A percentile compares a stretch with the other conserved stretches of the same genome.
Conservation (phyloP, 2,888 invertebrate genomes). For the Drosophila silvestris region DNA sequence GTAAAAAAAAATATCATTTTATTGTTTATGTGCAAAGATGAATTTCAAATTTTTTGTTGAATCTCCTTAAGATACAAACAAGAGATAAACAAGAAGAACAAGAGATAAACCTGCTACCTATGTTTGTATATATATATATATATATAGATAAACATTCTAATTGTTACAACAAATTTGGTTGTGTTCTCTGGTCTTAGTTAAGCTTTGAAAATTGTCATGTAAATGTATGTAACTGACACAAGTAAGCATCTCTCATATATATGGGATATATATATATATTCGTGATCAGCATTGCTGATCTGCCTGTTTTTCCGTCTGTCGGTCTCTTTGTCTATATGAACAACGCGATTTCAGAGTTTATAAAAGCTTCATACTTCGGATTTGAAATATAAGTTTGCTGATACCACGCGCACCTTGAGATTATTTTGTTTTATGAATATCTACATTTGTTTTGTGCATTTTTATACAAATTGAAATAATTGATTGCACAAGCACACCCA, state of each 20-base stretch:
- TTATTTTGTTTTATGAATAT: neutral
- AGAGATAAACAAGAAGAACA: neutral
- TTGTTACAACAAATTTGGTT: neutral
- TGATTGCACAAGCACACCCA: neutral
- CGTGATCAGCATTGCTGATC: neutral
- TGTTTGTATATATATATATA: neutral
- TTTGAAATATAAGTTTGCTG: neutral
- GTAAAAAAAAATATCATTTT: neutral
- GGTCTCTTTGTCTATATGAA: neutral
- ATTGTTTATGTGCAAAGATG: conserved; percentile 8
- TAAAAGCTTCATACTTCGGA: neutral
- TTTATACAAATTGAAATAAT: neutral
- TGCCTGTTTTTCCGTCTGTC: neutral
- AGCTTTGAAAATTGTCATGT: neutral
- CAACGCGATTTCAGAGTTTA: neutral
- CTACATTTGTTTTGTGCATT: neutral
- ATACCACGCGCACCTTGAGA: neutral
- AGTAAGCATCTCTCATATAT: neutral
- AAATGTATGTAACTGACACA: neutral
- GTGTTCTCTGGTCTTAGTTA: neutral
- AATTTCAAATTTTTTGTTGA: neutral
- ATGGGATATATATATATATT: neutral
- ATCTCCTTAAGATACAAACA: neutral
- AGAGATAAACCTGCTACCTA: neutral
- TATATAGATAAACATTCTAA: neutral